Conservation (phyloP, 53 echinoderm and acorn worm species). For the Crossaster papposus region DNA sequence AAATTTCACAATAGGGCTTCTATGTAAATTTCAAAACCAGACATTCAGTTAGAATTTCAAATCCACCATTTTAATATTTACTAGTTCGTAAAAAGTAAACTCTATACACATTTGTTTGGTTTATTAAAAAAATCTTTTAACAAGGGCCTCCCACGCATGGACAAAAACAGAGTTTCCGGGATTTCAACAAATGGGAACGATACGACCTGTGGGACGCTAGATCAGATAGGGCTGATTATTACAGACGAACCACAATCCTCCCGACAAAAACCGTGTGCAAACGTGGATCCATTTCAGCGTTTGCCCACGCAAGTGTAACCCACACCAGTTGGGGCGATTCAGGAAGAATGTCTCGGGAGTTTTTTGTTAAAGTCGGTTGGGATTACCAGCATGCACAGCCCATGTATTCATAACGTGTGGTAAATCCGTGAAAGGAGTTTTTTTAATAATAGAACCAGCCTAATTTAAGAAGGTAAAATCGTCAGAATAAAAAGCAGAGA, state of each 20-base stretch:
- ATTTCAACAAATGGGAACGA: slow-evolving; percentile 4
- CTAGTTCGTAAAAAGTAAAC: neutral
- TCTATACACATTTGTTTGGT: neutral
- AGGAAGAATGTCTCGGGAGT: neutral
- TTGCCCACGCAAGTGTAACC: slow-evolving; percentile 25
- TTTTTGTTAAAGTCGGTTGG: neutral
- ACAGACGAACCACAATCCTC: neutral
- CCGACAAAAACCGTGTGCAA: neutral
- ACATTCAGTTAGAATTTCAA: neutral
- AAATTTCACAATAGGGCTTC: neutral
- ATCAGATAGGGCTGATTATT: too few species aligned
- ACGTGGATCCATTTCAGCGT: slow-evolving; percentile 2
- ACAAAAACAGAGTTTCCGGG: neutral
- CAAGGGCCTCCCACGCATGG: slow-evolving; percentile 2
- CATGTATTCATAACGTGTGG: neutral
- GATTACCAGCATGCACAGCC: neutral
- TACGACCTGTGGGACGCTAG: neutral
- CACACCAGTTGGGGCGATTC: neutral
- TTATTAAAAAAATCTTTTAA: neutral
- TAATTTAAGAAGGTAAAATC: too few species aligned
- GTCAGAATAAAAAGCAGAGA: too few species aligned
- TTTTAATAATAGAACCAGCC: too few species aligned
- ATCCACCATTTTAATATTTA: neutral
- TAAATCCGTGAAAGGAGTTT: neutral
- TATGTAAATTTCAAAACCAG: neutral